Conservation (phyloP, 64 coral and sea anemone genomes). For the Dendrophyllia cribrosa region DNA sequence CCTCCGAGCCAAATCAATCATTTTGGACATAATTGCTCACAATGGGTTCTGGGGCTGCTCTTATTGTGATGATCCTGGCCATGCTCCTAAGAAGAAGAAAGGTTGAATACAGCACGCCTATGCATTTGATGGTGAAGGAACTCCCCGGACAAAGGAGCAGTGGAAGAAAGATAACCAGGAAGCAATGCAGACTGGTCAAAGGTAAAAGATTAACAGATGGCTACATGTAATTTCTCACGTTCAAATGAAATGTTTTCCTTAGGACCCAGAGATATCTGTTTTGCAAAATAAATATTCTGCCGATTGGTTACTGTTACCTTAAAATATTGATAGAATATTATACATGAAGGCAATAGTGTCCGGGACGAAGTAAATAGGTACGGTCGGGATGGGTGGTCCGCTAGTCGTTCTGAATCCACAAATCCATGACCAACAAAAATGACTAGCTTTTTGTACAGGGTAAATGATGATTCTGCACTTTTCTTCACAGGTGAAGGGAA, state of each 20-base stretch:
- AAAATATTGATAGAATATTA: too few relatives aligned
- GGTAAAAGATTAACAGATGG: not conserved
- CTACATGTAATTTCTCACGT: not conserved
- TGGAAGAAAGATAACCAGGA: not conserved
- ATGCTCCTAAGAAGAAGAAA: conserved; percentile 8
- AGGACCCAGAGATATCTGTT: too few relatives aligned
- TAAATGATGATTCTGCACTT: not conserved
- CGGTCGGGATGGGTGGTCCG: too few relatives aligned
- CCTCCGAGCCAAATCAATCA: not conserved
- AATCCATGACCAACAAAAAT: too few relatives aligned
- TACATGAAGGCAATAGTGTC: too few relatives aligned
- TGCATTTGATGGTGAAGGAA: conserved; percentile 1
- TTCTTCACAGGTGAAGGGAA: not conserved
- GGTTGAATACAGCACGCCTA: not conserved
- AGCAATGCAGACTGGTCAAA: not conserved
- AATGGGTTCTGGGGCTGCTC: not conserved
- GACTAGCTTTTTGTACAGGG: too few relatives aligned
- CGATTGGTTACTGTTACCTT: too few relatives aligned
- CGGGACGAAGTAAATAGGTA: too few relatives aligned
- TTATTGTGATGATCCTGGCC: not conserved
- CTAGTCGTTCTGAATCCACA: too few relatives aligned
- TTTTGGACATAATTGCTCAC: not conserved
- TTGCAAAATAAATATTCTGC: too few relatives aligned
- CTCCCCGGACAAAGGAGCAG: not conserved
- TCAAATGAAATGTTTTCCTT: conserved; percentile 1